Evolutionary conservation across 2,113 vertebrate genomes (phyloP).

Genomic region (Oryzias melastigma): DNA sequence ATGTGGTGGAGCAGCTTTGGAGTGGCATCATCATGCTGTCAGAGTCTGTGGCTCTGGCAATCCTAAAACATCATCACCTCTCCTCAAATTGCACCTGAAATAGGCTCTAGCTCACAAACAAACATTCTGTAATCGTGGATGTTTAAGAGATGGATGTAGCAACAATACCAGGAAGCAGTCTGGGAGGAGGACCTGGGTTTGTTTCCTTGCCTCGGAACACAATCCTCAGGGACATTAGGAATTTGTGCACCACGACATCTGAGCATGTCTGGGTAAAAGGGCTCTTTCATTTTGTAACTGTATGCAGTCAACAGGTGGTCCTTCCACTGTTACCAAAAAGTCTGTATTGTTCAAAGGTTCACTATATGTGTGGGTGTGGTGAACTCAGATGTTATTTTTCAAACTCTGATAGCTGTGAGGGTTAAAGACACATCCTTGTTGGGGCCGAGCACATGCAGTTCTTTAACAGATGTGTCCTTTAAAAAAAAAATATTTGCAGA

Average conservation of each 20-base stretch:
- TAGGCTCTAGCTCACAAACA: conserved; percentile 4
- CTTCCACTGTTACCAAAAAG: conserved; percentile 16
- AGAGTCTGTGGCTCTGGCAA: neutral
- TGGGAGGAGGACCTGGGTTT: conserved; percentile 61
- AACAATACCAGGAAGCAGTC: conserved; percentile 70
- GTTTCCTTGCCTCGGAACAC: conserved; percentile 57
- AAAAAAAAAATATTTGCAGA: too few relatives aligned
- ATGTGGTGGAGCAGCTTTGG: neutral
- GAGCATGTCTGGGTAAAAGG: conserved; percentile 21
- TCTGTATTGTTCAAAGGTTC: conserved; percentile 7
- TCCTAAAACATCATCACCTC: neutral
- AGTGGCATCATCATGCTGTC: neutral
- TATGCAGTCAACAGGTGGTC: neutral
- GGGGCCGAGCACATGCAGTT: too few relatives aligned
- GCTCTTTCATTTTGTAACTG: conserved; percentile 34
- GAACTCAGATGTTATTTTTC: too few relatives aligned
- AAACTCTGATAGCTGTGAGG: too few relatives aligned
- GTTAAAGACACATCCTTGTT: too few relatives aligned
- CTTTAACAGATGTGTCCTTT: too few relatives aligned
- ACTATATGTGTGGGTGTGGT: conserved; percentile 4
- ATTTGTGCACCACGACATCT: conserved; percentile 47
- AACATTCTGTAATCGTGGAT: neutral
- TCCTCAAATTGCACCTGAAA: conserved; percentile 31
- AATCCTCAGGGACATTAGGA: conserved; percentile 46
- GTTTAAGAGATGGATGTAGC: conserved; percentile 48